Evolutionary conservation across 1,140 invertebrate species (phyloP).

Genomic region (Nasonia giraulti): DNA sequence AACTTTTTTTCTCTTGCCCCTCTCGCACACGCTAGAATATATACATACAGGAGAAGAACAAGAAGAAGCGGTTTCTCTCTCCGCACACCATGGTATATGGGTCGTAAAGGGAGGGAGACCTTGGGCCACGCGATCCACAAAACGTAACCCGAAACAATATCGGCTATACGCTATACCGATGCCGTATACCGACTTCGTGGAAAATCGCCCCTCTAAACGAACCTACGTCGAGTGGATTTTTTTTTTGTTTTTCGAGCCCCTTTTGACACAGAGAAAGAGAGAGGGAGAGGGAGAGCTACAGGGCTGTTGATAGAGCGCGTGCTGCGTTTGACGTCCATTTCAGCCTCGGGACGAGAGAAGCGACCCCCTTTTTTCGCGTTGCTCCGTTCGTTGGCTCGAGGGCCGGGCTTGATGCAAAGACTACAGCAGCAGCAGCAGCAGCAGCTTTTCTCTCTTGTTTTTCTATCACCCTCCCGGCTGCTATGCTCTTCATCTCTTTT

Average conservation of each 20-base stretch:
- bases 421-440: not conserved
- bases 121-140: constrained; percentile 16
- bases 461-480: not conserved
- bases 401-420: not conserved
- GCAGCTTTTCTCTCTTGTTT: not conserved
- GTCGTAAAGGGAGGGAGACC: constrained; percentile 7
- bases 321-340: constrained; percentile 22
- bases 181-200: not conserved
- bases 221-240: constrained; percentile 18
- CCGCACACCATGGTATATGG: not conserved
- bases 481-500: constrained; percentile 6
- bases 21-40: not conserved
- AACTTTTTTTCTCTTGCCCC: constrained; percentile 21
- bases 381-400: constrained; percentile 23
- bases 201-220: not conserved
- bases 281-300: not conserved
- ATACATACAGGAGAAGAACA: not conserved
- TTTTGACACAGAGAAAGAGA: not conserved
- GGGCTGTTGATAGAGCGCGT: not conserved
- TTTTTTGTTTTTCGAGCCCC: constrained; percentile 6
- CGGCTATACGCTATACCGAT: not conserved
- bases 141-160: constrained; percentile 38
- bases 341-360: constrained; percentile 9
- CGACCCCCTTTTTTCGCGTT: constrained; percentile 28
- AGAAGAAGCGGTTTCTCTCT: constrained; percentile 16